These are phyloP conservation scores for Hymenochirus boettgeri DNA, from an alignment of 2,113 vertebrate species.

Conservation along the genomic window DNA sequence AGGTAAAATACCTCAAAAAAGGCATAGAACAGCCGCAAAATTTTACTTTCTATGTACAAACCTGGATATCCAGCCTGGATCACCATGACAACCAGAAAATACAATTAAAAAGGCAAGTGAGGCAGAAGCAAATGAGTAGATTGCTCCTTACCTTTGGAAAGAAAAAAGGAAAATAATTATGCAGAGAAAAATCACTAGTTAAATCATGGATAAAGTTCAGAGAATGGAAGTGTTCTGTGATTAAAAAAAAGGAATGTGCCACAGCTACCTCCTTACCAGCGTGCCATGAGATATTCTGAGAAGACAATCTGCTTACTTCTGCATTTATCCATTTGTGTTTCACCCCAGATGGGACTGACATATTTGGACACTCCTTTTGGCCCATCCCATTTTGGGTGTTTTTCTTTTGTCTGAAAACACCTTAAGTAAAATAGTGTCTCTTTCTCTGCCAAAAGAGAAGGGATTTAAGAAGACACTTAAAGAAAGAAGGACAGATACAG, in stretches of 20 bases:
- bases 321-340: constrained; percentile 38
- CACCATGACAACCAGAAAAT: constrained; percentile 54
- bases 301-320: constrained; percentile 52
- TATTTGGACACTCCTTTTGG: constrained; percentile 38
- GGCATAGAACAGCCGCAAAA: constrained; percentile 42
- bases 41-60: constrained; percentile 51
- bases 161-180: constrained; percentile 57
- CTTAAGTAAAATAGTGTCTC: neutral
- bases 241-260: constrained; percentile 55
- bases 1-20: constrained; percentile 52
- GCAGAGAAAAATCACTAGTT: constrained; percentile 43
- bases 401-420: neutral
- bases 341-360: constrained; percentile 46
- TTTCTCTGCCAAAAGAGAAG: neutral
- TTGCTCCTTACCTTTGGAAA: constrained; percentile 46
- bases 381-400: constrained; percentile 27
- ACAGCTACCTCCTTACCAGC: constrained; percentile 43
- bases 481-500: constrained; percentile 23
- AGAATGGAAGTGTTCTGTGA: constrained; percentile 48
- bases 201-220: constrained; percentile 43
- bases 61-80: constrained; percentile 41
- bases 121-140: constrained; percentile 39
- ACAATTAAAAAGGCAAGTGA: constrained; percentile 48
- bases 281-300: constrained; percentile 60
- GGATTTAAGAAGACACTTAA: constrained; percentile 22